These are phyloP conservation scores for Drosophila antonietae DNA, from an alignment of 2,888 invertebrate species.

Conservation along the genomic window DNA sequence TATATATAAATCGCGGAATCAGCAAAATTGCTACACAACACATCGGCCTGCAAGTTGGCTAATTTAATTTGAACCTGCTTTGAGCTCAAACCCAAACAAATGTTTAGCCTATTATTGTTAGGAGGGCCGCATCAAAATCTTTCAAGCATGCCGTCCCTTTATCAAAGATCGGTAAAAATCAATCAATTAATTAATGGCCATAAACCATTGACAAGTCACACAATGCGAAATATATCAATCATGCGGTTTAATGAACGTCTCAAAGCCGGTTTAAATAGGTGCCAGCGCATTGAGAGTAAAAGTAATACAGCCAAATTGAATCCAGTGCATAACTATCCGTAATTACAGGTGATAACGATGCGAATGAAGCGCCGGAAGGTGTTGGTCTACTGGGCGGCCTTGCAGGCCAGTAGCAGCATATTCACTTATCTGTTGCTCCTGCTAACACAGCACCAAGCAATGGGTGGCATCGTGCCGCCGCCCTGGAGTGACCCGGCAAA, in stretches of 20 bases:
- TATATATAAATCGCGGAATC: constrained; percentile 26
- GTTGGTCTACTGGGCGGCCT: constrained; percentile 68
- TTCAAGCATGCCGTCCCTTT: constrained; percentile 15
- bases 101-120: background rate
- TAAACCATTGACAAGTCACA: background rate
- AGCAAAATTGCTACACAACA: constrained; percentile 22
- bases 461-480: constrained; percentile 89
- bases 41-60: constrained; percentile 57
- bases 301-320: constrained; percentile 16
- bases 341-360: constrained; percentile 36
- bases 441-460: constrained; percentile 47
- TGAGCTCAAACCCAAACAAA: constrained; percentile 15
- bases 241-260: constrained; percentile 61
- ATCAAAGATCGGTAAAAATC: constrained; percentile 24
- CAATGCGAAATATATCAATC: constrained; percentile 69
- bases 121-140: constrained; percentile 1
- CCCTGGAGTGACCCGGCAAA: constrained; percentile 93
- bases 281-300: constrained; percentile 30
- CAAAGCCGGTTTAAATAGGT: constrained; percentile 18
- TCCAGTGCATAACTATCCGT: constrained; percentile 21
- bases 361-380: constrained; percentile 79
- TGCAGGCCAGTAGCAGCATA: constrained; percentile 73
- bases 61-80: constrained; percentile 68
- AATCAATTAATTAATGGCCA: constrained; percentile 34
- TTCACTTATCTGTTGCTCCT: constrained; percentile 65